phyloP scores from a whole-genome alignment of 2,888 invertebrate species.

The Argyra leucocephala region DNA sequence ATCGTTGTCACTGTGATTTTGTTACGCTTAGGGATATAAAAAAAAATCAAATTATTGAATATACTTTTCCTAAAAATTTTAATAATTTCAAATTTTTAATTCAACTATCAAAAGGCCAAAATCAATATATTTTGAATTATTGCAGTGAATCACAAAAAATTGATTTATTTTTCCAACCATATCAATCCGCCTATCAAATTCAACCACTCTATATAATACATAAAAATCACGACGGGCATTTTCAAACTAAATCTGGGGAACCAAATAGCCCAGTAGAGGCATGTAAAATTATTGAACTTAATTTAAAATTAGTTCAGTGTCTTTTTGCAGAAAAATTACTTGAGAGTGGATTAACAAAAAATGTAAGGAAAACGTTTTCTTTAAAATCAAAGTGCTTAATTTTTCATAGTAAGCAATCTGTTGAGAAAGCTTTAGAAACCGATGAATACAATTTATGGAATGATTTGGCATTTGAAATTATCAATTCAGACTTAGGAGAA shows the following conservation, averaged over 20 bases:
- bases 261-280: slow-evolving; percentile 54
- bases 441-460: slow-evolving; percentile 75
- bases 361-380: slow-evolving; percentile 64
- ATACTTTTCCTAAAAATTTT: slow-evolving; percentile 24
- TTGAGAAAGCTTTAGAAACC: slow-evolving; percentile 61
- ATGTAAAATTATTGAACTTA: slow-evolving; percentile 63
- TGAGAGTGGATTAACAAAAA: slow-evolving; percentile 60
- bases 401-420: slow-evolving; percentile 62
- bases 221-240: slow-evolving; percentile 66
- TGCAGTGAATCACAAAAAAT: slow-evolving; percentile 26
- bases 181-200: slow-evolving; percentile 23
- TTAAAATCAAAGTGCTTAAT: slow-evolving; percentile 64
- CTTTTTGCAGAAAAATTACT: slow-evolving; percentile 78
- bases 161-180: slow-evolving; percentile 22
- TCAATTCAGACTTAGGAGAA: slow-evolving; percentile 56
- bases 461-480: slow-evolving; percentile 72
- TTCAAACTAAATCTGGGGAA: slow-evolving; percentile 50
- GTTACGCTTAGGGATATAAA: slow-evolving; percentile 12
- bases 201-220: slow-evolving; percentile 74
- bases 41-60: slow-evolving; percentile 11
- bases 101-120: slow-evolving; percentile 25
- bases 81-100: slow-evolving; percentile 37
- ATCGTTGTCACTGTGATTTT: slow-evolving; percentile 23
- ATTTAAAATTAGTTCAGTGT: slow-evolving; percentile 72
- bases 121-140: slow-evolving; percentile 22